A percentile compares a stretch with the other conserved stretches of the same genome.
Evolutionary conservation across 1,140 invertebrate genomes (phyloP).

Genomic region (Goniozus legneri): DNA sequence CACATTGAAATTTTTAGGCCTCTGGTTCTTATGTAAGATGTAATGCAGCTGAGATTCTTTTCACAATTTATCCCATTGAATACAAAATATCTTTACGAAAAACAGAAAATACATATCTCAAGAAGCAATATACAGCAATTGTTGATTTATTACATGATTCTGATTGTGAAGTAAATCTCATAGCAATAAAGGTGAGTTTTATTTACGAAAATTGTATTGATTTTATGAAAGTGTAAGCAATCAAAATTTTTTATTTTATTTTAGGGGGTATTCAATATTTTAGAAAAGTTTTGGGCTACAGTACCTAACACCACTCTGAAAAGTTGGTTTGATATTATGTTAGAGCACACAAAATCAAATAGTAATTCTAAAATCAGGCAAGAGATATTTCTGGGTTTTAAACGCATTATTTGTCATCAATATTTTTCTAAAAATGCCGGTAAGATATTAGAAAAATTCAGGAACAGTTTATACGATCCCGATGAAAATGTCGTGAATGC

Average conservation of each 20-base stretch:
- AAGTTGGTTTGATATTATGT: slow-evolving; percentile 19
- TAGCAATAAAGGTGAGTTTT: slow-evolving; percentile 25
- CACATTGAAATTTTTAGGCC: slow-evolving; percentile 22
- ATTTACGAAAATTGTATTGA: too few species aligned
- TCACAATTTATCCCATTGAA: slow-evolving; percentile 16
- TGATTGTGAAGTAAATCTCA: slow-evolving; percentile 18
- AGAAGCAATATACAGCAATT: slow-evolving; percentile 19
- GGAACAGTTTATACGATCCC: slow-evolving; percentile 14
- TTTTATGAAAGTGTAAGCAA: too few species aligned
- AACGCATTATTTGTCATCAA: slow-evolving; percentile 15
- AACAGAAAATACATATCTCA: slow-evolving; percentile 8
- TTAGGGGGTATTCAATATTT: slow-evolving; percentile 18
- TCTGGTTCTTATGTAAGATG: slow-evolving; percentile 21
- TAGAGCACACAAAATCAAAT: slow-evolving; percentile 9
- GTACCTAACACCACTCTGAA: slow-evolving; percentile 12
- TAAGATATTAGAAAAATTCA: slow-evolving; percentile 14
- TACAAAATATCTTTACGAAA: not conserved
- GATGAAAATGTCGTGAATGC: slow-evolving; percentile 14
- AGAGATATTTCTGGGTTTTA: slow-evolving; percentile 19
- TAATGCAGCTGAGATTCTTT: slow-evolving; percentile 29
- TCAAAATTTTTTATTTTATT: not conserved
- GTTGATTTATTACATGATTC: slow-evolving; percentile 20
- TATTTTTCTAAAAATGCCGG: slow-evolving; percentile 5
- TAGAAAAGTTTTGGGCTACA: slow-evolving; percentile 20
- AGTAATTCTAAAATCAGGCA: slow-evolving; percentile 17